Evolutionary conservation across 2,888 invertebrate genomes (phyloP).

Genomic region (Andrena camellia): DNA sequence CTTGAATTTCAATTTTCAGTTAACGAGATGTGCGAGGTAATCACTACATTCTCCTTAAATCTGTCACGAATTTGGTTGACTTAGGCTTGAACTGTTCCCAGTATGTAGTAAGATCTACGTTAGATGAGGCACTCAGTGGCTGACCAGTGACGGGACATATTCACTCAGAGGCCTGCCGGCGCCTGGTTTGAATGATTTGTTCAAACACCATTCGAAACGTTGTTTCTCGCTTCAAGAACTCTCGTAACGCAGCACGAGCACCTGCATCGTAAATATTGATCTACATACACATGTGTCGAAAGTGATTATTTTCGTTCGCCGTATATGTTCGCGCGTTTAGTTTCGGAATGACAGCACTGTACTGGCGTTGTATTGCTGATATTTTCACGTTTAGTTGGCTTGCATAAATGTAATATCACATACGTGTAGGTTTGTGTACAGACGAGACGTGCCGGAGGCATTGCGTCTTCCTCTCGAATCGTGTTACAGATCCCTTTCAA

Average conservation of each 20-base stretch:
- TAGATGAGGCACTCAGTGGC: no score
- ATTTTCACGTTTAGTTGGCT: background rate
- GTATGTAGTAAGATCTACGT: no score
- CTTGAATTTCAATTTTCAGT: no score
- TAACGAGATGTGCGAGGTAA: no score
- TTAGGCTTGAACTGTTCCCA: no score
- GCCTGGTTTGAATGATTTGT: background rate
- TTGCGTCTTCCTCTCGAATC: constrained; percentile 26
- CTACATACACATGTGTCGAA: background rate
- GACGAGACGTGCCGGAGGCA: background rate
- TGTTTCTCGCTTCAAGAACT: background rate
- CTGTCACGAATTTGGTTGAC: no score
- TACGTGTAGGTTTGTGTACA: background rate
- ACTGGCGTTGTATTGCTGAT: background rate
- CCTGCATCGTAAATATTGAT: background rate
- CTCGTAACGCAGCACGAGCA: background rate
- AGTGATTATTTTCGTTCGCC: background rate
- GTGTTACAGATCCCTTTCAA: constrained; percentile 24
- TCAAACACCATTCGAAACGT: background rate
- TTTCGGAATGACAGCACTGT: background rate
- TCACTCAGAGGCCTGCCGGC: no score
- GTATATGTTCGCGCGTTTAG: background rate
- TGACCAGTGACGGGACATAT: no score
- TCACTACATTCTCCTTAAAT: no score
- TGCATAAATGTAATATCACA: background rate